Evolutionary conservation across 2,113 vertebrate genomes (phyloP), one percentile per base, ranked within the genome.

Genomic region (Tricholaema leucomelas): DNA sequence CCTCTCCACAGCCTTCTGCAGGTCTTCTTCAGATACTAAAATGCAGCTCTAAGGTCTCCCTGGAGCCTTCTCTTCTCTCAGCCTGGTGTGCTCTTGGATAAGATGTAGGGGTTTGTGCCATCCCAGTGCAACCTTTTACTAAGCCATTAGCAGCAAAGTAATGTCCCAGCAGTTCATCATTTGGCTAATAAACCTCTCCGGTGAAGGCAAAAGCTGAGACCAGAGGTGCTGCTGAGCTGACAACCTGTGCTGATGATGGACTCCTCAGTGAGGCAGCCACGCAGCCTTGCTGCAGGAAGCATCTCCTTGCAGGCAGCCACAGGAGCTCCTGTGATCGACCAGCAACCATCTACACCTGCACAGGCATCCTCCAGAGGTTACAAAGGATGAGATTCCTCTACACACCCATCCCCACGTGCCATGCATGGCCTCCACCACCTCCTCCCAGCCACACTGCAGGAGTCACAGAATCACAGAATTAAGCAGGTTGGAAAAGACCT

Each of bases 111-210:
- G 2, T 2, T 66, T 86, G 33, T 27, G 3, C 73, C 74, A 44
- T 79, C 82, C 90, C 91, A 71, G 21, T 10, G 52, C 75, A 79
- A 40, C n/a, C 30, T 54, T 75, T 88, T 87, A 90, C 15, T 38
- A 69, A 81, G 55, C 75, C 73, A 65, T 96, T 93, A 97, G 61
- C 87, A 93, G 85, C 40, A 69, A 96, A 94, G 63, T 81, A 90
- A 44, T 91, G 91, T 85, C 71, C 69, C 52, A 59, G 71, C 48
- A 75, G 92, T 78, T 81, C 91, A 82, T 79, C 64, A 83, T 93
- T 92, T 83, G 63, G 92, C 78, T 89, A 95, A 94, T 85, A 92
- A 91, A 81, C 82, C 91, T 94, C 84, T 27, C 63, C 90, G 82
- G 72, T 80, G 94, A 87, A 92, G 71, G 64, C 59, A 88, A 86